Conservation (phyloP, 2,888 invertebrate species). For the Campaea margaritaria region DNA sequence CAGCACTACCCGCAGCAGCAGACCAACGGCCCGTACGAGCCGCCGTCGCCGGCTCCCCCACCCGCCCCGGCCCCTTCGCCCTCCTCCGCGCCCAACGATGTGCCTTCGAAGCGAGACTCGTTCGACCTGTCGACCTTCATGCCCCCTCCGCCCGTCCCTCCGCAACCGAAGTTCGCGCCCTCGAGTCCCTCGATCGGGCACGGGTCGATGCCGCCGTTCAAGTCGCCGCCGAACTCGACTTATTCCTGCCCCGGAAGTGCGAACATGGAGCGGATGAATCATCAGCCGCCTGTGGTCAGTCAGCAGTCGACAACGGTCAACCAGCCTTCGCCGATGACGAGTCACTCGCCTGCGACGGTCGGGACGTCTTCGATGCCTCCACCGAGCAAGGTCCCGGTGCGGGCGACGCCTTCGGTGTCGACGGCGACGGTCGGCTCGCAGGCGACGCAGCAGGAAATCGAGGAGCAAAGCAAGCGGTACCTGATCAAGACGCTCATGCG, state of each 20-base stretch:
- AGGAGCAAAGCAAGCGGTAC: slow-evolving; percentile 90
- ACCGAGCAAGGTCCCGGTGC: slow-evolving; percentile 65
- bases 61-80: slow-evolving; percentile 38
- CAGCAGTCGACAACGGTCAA: neutral
- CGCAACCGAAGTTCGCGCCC: slow-evolving; percentile 55
- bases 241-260: slow-evolving; percentile 37
- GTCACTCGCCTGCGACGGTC: slow-evolving; percentile 6
- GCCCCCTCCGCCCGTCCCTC: slow-evolving; percentile 71
- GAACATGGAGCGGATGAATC: neutral
- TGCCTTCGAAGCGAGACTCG: slow-evolving; percentile 49
- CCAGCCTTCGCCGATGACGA: neutral
- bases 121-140: slow-evolving; percentile 64
- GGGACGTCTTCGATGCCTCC: slow-evolving; percentile 66
- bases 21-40: slow-evolving; percentile 62
- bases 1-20: slow-evolving; percentile 51
- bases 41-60: slow-evolving; percentile 36
- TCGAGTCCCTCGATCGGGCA: slow-evolving; percentile 36
- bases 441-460: slow-evolving; percentile 84
- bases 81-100: slow-evolving; percentile 39
- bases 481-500: slow-evolving; percentile 96
- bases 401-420: slow-evolving; percentile 64
- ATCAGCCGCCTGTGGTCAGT: neutral
- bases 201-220: slow-evolving; percentile 36
- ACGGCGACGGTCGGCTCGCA: slow-evolving; percentile 79
- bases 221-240: slow-evolving; percentile 33